Evolutionary conservation across 2,797 vertebrate species (phyloP), one percentile per base, ranked within the genome.

Genomic region (Oryzias dopingdopingensis): DNA sequence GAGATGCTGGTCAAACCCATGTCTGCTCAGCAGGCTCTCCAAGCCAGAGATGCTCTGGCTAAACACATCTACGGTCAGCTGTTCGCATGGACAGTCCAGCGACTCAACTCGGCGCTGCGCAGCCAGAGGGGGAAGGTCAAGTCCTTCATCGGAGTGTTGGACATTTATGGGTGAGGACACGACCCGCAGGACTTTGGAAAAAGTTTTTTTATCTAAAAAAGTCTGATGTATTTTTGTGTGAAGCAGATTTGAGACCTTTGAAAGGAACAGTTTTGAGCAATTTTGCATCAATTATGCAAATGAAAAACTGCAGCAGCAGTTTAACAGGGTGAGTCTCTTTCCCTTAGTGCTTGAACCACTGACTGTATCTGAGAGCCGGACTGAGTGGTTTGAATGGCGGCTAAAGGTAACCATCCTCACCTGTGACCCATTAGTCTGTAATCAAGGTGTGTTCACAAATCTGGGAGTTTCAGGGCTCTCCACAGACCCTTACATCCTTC

Each of bases 241-340:
- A 5, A 48, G 1, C 87, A 93, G 93, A 67, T 95, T 94, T 77
- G 93, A 94, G 86, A 92, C 91, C 4, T 93, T 94, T 67, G 87
- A 93, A 32, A 70, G 80, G 51, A 94, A 93, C 89, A 93, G 92
- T 70, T 94, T 94, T 72, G 94, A 94, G 73, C 93, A 95, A 78
- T 94, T 95, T 75, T 93, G 93, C 67, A 94, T 94, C 65, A 94
- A 94, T 76, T 93, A 91, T 20, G 93, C 93, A 4, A 94, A 94
- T 56, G 93, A 94, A 72, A 94, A 94, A 65, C 85, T 94, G 50
- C 93, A 94, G 58, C 93, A 94, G 77, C 92, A 93, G 54, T 95
- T 94, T 68, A 94, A 91, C 80, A 85, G 87, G 88, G 92, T 94
- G 65, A 78, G 90, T 76, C 4, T 10, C 14, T 18, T 61, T 42